phyloP scores from a whole-genome alignment of 2,888 invertebrate species.

The Cryptocephalus moraei region DNA sequence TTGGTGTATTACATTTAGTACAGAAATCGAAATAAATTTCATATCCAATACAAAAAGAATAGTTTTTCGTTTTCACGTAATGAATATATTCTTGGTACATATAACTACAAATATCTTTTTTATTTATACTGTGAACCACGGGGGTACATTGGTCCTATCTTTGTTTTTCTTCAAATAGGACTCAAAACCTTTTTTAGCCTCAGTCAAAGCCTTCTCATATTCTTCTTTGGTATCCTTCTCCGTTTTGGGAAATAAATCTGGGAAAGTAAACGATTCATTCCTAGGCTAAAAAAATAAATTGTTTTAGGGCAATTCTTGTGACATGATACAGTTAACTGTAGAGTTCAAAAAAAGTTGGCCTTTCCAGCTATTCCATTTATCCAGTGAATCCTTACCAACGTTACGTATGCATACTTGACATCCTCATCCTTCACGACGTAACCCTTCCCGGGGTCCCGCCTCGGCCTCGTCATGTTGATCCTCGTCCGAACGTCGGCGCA shows the following conservation, averaged over 20 bases:
- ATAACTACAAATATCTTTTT: too few relatives aligned
- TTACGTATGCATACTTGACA: slow-evolving; percentile 67
- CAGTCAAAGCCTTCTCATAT: slow-evolving; percentile 51
- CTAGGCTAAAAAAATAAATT: slow-evolving; percentile 49
- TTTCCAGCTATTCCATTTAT: slow-evolving; percentile 4
- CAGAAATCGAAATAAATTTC: too few relatives aligned
- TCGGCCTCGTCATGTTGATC: slow-evolving; percentile 60
- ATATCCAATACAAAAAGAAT: too few relatives aligned
- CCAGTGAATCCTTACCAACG: slow-evolving; percentile 48
- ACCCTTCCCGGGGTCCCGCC: slow-evolving; percentile 47
- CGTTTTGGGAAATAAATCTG: slow-evolving; percentile 53
- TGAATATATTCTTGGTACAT: too few relatives aligned
- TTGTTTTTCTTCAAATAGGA: slow-evolving; percentile 54
- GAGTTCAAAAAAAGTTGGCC: too few relatives aligned
- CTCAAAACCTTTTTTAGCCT: slow-evolving; percentile 50
- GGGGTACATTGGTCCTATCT: slow-evolving; percentile 60
- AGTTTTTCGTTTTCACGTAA: too few relatives aligned
- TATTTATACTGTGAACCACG: slow-evolving; percentile 64
- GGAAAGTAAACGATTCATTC: slow-evolving; percentile 63
- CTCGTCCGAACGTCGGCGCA: slow-evolving; percentile 67
- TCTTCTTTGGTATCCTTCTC: slow-evolving; percentile 46
- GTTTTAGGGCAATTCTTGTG: background rate
- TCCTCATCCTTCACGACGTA: slow-evolving; percentile 77
- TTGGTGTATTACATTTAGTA: too few relatives aligned
- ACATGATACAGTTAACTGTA: background rate